A percentile compares a stretch with the other conserved stretches of the same genome.
Conservation (phyloP, 2,113 vertebrate species). For the Vidua macroura region DNA sequence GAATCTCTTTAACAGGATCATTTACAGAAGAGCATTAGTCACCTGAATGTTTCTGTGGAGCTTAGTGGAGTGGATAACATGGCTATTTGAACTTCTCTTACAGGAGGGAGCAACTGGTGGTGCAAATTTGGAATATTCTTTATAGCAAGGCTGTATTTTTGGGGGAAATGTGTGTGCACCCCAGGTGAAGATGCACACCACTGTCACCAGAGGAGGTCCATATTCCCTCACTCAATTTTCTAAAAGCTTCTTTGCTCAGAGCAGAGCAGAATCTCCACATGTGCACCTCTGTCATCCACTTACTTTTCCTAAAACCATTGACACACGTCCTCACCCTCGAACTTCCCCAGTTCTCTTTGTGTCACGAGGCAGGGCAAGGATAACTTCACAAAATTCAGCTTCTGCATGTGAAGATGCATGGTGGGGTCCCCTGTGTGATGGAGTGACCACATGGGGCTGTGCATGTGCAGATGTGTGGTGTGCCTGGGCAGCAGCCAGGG, state of each 20-base stretch:
- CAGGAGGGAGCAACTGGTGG: background rate
- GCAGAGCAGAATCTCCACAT: rapidly evolving
- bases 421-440: background rate
- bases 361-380: background rate
- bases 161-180: background rate
- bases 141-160: background rate
- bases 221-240: background rate
- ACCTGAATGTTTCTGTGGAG: background rate
- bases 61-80: too few species aligned
- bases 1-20: background rate
- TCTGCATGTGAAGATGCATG: background rate
- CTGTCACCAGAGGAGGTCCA: background rate
- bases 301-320: background rate
- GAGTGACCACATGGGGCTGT: background rate
- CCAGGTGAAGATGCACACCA: background rate
- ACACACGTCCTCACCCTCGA: rapidly evolving
- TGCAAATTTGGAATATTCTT: background rate
- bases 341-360: background rate
- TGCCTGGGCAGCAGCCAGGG: background rate
- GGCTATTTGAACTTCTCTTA: background rate
- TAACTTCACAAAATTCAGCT: background rate
- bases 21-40: background rate
- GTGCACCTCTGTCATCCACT: background rate
- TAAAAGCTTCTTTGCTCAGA: background rate
- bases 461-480: background rate